Conservation (phyloP, 1,140 invertebrate genomes). For the Homalodisca vitripennis region DNA sequence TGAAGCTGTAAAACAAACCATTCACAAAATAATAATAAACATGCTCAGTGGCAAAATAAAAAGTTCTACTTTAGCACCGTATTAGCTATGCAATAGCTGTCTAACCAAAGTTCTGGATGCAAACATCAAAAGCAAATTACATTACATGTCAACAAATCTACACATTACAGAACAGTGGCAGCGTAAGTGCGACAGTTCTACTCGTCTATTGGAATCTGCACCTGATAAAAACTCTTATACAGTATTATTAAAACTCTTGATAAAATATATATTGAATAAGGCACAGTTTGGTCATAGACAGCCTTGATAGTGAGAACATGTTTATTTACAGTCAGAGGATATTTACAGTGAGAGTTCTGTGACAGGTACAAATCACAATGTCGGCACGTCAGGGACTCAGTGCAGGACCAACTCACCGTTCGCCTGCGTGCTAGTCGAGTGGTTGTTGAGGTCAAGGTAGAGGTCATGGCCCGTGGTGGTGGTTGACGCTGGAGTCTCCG, state of each 20-base stretch:
- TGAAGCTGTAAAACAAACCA: conserved; percentile 2
- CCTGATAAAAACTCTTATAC: conserved; percentile 15
- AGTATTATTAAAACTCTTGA: neutral
- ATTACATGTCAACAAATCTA: neutral
- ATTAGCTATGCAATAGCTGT: too few species aligned
- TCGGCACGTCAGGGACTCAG: conserved; percentile 46
- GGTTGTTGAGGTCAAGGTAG: conserved; percentile 38
- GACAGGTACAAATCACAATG: conserved; percentile 49
- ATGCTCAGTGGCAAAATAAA: neutral
- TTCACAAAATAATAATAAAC: neutral
- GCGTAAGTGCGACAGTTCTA: neutral
- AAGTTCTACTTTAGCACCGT: neutral
- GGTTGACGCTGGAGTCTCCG: conserved; percentile 65
- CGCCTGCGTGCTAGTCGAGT: conserved; percentile 44
- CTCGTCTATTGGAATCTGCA: conserved; percentile 19
- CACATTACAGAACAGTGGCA: neutral
- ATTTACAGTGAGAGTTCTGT: conserved; percentile 38
- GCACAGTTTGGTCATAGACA: neutral
- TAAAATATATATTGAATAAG: neutral
- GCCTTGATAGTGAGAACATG: neutral
- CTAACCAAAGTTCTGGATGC: neutral
- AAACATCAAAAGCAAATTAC: conserved; percentile 17
- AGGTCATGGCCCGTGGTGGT: conserved; percentile 36
- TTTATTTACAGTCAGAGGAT: conserved; percentile 9
- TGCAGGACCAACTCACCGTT: conserved; percentile 53